Conservation (phyloP, 2,888 invertebrate species). For the Prosapia bicincta region DNA sequence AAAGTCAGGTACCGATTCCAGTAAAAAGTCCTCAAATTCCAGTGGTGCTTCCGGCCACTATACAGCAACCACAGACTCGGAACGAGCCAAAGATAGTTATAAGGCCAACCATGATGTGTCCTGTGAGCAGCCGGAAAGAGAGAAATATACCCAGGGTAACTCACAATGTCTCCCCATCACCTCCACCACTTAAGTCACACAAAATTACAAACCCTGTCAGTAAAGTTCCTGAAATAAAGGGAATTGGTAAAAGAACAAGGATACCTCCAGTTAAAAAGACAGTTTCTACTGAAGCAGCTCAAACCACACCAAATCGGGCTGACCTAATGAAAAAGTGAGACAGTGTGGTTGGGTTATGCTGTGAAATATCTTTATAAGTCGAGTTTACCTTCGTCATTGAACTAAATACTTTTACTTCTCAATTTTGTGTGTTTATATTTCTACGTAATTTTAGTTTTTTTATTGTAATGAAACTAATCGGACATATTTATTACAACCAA, state of each 20-base stretch:
- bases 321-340: too few relatives aligned
- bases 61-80: slow-evolving; percentile 26
- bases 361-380: too few relatives aligned
- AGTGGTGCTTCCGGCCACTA: neutral
- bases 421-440: too few relatives aligned
- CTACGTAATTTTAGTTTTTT: too few relatives aligned
- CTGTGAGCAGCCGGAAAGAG: slow-evolving; percentile 41
- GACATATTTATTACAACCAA: too few relatives aligned
- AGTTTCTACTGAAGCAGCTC: slow-evolving; percentile 32
- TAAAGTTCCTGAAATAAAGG: slow-evolving; percentile 17
- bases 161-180: slow-evolving; percentile 31
- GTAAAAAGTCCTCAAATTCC: slow-evolving; percentile 14
- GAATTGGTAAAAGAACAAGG: slow-evolving; percentile 30
- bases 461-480: too few relatives aligned
- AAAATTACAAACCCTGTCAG: slow-evolving; percentile 19
- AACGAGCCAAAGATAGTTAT: slow-evolving; percentile 59
- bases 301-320: too few relatives aligned
- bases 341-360: too few relatives aligned
- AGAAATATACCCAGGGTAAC: slow-evolving; percentile 36
- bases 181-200: slow-evolving; percentile 25
- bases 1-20: slow-evolving; percentile 48
- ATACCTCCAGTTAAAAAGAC: slow-evolving; percentile 37
- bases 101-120: slow-evolving; percentile 52
- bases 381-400: too few relatives aligned
- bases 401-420: too few relatives aligned